Percentiles rank a stretch among this genome's conserved stretches.
Conservation (phyloP, 1,140 invertebrate species). For the Drosophila malerkotliana region DNA sequence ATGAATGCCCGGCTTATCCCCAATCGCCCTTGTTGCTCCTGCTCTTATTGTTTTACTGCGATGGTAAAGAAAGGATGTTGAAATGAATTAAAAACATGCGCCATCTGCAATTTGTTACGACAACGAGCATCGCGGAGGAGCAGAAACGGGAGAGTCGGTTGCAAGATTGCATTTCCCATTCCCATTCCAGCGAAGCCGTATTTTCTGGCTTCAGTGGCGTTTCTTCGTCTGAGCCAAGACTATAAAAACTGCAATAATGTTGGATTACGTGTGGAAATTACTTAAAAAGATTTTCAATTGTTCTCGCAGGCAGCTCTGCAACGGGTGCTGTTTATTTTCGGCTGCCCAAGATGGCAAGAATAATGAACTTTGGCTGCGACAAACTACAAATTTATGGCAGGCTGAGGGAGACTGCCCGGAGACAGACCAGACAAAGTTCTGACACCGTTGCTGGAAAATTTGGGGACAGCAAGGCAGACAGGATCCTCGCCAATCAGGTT, state of each 20-base stretch:
- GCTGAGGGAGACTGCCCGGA: slow-evolving; percentile 38
- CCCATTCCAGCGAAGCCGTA: slow-evolving; percentile 36
- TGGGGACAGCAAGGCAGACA: background rate
- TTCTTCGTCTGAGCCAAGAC: slow-evolving; percentile 44
- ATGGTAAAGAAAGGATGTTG: slow-evolving; percentile 34
- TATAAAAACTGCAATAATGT: slow-evolving; percentile 72
- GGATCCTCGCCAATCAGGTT: background rate
- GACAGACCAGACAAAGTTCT: slow-evolving; percentile 9
- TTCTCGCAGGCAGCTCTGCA: slow-evolving; percentile 33
- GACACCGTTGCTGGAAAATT: background rate
- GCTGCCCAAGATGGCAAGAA: slow-evolving; percentile 57
- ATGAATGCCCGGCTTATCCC: slow-evolving; percentile 41
- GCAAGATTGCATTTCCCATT: slow-evolving; percentile 40
- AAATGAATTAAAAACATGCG: slow-evolving; percentile 81
- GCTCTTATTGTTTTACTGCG: slow-evolving; percentile 62
- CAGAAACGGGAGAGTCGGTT: slow-evolving; percentile 4
- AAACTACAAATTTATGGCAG: slow-evolving; percentile 77
- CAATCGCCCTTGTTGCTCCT: background rate
- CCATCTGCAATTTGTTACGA: slow-evolving; percentile 78
- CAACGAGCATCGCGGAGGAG: slow-evolving; percentile 30
- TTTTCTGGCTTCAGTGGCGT: slow-evolving; percentile 46
- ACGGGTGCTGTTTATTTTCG: slow-evolving; percentile 77
- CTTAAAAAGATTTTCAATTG: slow-evolving; percentile 83
- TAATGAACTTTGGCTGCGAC: slow-evolving; percentile 81
- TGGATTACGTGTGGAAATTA: slow-evolving; percentile 83